Percentiles rank a stretch among this genome's conserved stretches.
These are phyloP conservation scores for Eciton burchellii DNA, from an alignment of 1,140 invertebrate genomes.

Conservation along the genomic window DNA sequence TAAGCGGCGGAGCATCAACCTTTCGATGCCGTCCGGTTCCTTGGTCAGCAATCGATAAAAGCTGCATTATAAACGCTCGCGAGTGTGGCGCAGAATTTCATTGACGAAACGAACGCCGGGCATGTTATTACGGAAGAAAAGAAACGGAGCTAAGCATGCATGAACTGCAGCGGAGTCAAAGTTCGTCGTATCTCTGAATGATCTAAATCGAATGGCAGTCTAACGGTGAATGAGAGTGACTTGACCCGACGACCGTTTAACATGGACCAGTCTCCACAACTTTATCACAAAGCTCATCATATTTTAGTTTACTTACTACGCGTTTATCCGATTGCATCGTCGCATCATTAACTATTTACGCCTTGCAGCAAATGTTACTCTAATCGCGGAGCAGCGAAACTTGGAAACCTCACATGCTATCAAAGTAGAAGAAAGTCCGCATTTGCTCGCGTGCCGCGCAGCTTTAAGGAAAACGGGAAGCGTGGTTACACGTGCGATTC, in stretches of 20 bases:
- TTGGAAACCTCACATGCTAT: too few species aligned
- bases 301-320: too few species aligned
- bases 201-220: neutral
- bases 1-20: conserved; percentile 9
- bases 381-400: too few species aligned
- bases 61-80: conserved; percentile 37
- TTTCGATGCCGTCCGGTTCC: conserved; percentile 21
- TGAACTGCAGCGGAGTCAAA: neutral
- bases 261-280: neutral
- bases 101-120: conserved; percentile 54
- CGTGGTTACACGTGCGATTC: neutral
- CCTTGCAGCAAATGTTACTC: too few species aligned
- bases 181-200: conserved; percentile 8
- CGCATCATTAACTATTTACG: too few species aligned
- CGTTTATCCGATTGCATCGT: too few species aligned
- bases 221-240: neutral
- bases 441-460: too few species aligned
- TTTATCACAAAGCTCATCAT: too few species aligned
- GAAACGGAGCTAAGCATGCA: too few species aligned
- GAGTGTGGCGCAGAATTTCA: conserved; percentile 46
- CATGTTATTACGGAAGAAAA: conserved; percentile 23
- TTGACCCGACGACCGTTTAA: neutral
- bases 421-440: too few species aligned
- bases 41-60: conserved; percentile 26
- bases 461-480: neutral